phyloP scores from a whole-genome alignment of 2,888 invertebrate species.

The Lasius platythorax region DNA sequence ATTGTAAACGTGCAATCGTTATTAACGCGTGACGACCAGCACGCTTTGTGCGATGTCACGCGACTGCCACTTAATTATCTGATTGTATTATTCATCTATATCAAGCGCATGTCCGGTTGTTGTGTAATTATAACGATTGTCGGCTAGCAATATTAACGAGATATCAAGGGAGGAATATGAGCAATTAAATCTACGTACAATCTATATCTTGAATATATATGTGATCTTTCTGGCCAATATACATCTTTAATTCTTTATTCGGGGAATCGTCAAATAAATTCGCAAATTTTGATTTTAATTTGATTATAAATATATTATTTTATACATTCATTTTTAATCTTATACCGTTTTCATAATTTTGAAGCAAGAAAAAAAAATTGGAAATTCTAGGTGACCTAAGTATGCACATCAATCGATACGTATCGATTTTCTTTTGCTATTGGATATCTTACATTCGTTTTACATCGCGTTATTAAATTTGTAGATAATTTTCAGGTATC shows the following conservation, averaged over 20 bases:
- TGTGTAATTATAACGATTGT: slow-evolving; percentile 33
- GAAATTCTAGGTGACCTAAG: neutral
- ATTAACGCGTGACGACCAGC: slow-evolving; percentile 31
- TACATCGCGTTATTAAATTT: slow-evolving; percentile 11
- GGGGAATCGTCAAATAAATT: neutral
- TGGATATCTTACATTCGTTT: neutral
- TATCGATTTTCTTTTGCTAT: slow-evolving; percentile 4
- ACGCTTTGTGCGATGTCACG: slow-evolving; percentile 42
- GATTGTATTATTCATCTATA: slow-evolving; percentile 48
- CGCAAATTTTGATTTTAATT: neutral
- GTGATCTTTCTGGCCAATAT: neutral
- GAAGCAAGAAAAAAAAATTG: neutral
- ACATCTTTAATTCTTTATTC: neutral
- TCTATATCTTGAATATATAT: neutral
- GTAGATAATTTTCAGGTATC: neutral
- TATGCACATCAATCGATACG: neutral
- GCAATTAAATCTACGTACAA: neutral
- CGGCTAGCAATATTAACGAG: neutral
- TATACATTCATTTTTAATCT: neutral
- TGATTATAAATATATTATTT: neutral
- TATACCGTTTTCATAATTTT: neutral
- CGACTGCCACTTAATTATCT: slow-evolving; percentile 50
- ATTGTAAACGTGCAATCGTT: slow-evolving; percentile 33
- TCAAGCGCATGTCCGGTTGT: neutral
- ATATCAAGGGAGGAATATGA: slow-evolving; percentile 10